Percentiles rank a stretch among this genome's conserved stretches.
Evolutionary conservation across 1,140 invertebrate genomes (phyloP).

Genomic region (Alviniconcha marisindica): DNA sequence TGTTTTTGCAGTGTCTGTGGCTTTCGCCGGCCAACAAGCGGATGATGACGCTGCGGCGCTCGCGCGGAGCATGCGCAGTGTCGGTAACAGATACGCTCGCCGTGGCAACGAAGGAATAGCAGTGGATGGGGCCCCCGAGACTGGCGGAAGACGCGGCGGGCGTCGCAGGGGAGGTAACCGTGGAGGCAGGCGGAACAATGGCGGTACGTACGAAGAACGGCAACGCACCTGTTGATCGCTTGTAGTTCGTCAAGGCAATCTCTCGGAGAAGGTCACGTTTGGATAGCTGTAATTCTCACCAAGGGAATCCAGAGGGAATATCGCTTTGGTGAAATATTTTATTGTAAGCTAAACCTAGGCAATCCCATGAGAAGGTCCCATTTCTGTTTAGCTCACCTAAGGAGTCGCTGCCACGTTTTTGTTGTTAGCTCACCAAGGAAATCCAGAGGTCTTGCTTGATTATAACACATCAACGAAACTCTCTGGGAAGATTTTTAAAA

Average conservation of each 20-base stretch:
- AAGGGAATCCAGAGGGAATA: not conserved
- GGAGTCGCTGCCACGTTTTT: too few relatives aligned
- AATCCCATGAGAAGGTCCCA: too few relatives aligned
- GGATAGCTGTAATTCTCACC: not conserved
- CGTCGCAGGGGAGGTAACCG: not conserved
- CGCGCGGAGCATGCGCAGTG: not conserved
- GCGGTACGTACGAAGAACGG: not conserved
- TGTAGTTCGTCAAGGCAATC: not conserved
- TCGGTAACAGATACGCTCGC: not conserved
- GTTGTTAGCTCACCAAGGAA: too few relatives aligned
- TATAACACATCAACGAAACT: too few relatives aligned
- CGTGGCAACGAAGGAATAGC: not conserved
- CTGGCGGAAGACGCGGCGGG: not conserved
- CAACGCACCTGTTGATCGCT: not conserved
- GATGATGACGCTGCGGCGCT: not conserved
- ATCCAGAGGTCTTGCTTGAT: too few relatives aligned
- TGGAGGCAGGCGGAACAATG: not conserved
- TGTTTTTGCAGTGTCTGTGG: not conserved
- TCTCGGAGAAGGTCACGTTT: not conserved
- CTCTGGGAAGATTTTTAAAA: not conserved
- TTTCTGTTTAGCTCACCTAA: too few relatives aligned
- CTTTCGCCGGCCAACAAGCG: not conserved
- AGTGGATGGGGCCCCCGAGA: not conserved
- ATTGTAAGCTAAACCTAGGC: not conserved
- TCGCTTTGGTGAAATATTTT: not conserved